phyloP scores from a whole-genome alignment of 2,888 invertebrate species.

The Toxonevra muliebris region DNA sequence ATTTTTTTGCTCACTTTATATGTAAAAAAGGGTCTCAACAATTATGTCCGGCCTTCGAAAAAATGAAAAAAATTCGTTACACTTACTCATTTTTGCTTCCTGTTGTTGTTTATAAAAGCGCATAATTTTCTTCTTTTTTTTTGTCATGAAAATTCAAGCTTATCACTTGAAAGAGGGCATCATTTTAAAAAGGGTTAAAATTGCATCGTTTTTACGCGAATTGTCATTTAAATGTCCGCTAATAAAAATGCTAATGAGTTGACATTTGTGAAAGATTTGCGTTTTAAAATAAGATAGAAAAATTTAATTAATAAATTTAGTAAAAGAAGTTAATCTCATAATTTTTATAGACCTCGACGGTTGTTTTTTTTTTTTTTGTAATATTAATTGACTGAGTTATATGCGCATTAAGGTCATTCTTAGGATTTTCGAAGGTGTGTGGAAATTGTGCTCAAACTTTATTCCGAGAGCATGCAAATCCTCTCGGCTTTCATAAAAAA shows the following conservation, averaged over 20 bases:
- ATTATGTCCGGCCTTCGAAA: slow-evolving; percentile 27
- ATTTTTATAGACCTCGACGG: slow-evolving; percentile 25
- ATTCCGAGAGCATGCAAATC: too few relatives aligned
- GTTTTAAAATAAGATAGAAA: slow-evolving; percentile 4
- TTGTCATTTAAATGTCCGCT: slow-evolving; percentile 32
- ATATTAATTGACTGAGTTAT: too few relatives aligned
- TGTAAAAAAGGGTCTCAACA: slow-evolving; percentile 43
- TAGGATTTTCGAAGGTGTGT: too few relatives aligned
- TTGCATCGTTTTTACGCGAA: slow-evolving; percentile 17
- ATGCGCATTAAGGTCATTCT: too few relatives aligned
- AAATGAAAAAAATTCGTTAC: slow-evolving; percentile 39
- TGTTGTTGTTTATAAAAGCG: not conserved
- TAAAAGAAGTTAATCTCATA: slow-evolving; percentile 42
- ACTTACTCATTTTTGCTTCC: slow-evolving; percentile 52
- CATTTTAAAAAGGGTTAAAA: slow-evolving; percentile 25
- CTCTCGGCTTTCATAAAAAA: too few relatives aligned
- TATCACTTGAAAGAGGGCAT: slow-evolving; percentile 17
- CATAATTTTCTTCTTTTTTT: slow-evolving; percentile 14
- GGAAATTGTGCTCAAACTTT: too few relatives aligned
- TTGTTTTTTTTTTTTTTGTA: not conserved
- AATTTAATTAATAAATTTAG: slow-evolving; percentile 43
- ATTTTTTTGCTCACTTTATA: slow-evolving; percentile 8
- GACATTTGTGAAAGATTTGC: not conserved
- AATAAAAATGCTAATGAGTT: slow-evolving; percentile 43
- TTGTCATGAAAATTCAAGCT: slow-evolving; percentile 7